Percentiles rank a stretch among this genome's conserved stretches.
Conservation (phyloP, 2,888 invertebrate species). For the Mantis religiosa region DNA sequence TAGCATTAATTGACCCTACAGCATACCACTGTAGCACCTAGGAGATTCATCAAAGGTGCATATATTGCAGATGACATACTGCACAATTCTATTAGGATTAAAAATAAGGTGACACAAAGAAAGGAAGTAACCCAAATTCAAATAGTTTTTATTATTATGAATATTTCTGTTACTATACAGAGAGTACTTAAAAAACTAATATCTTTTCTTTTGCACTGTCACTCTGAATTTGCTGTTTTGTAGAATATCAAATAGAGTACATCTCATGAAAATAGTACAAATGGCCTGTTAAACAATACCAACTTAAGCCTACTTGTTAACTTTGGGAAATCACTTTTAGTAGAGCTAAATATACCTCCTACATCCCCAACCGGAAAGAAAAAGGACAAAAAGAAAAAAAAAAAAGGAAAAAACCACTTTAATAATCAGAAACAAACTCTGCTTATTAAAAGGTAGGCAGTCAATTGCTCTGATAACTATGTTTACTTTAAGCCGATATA, state of each 20-base stretch:
- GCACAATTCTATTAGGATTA: too few relatives aligned
- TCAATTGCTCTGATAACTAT: background rate
- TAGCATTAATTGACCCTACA: too few relatives aligned
- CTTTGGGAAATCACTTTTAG: background rate
- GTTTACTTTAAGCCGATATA: conserved; percentile 20
- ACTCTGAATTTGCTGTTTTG: conserved; percentile 3
- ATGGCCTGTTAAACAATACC: conserved; percentile 5
- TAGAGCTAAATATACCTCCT: conserved; percentile 1
- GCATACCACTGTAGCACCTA: too few relatives aligned
- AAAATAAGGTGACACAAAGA: background rate
- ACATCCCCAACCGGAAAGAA: conserved; percentile 13
- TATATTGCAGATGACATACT: too few relatives aligned
- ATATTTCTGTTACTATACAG: conserved; percentile 20
- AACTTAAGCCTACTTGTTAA: background rate
- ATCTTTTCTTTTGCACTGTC: conserved; percentile 18
- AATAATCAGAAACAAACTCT: background rate
- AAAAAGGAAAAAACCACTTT: background rate
- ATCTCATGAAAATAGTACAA: conserved; percentile 19
- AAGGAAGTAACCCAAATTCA: conserved; percentile 4
- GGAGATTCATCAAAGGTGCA: too few relatives aligned
- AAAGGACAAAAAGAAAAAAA: background rate
- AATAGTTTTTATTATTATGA: conserved; percentile 15
- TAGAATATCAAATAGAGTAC: conserved; percentile 7
- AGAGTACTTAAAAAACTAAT: conserved; percentile 19
- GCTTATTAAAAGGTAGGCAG: conserved; percentile 3